Evolutionary conservation across 1,140 invertebrate species (phyloP).

Genomic region (Pseudomyrmex sp.): DNA sequence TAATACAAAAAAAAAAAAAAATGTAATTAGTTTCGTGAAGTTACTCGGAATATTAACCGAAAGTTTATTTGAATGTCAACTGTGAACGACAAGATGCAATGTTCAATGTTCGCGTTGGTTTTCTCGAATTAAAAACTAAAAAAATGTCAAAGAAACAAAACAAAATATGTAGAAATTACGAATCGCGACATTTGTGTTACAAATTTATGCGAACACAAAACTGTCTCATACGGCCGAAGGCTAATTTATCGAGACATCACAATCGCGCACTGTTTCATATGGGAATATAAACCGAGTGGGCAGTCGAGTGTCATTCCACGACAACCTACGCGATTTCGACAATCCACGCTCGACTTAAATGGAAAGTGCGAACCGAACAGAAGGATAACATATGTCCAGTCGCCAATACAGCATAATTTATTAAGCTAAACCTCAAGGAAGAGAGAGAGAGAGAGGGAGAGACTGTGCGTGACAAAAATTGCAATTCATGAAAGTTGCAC

Average conservation of each 20-base stretch:
- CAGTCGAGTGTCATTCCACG: conserved; percentile 72
- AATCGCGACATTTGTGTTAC: neutral
- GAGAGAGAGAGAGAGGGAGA: neutral
- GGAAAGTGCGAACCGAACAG: conserved; percentile 47
- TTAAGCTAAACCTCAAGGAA: neutral
- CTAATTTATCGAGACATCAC: conserved; percentile 14
- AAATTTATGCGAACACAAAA: conserved; percentile 26
- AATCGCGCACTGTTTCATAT: conserved; percentile 12
- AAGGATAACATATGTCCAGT: neutral
- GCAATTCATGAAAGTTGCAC: conserved; percentile 44
- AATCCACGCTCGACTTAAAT: conserved; percentile 48
- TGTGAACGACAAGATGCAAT: no score
- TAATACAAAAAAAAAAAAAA: no score
- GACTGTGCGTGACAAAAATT: conserved; percentile 51
- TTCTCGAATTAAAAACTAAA: no score
- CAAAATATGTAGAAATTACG: neutral
- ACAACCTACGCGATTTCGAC: conserved; percentile 70
- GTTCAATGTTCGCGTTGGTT: no score
- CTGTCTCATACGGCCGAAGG: neutral
- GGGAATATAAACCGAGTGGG: conserved; percentile 49
- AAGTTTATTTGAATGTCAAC: no score
- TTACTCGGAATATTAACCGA: no score
- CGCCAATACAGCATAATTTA: neutral
- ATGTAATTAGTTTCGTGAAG: no score
- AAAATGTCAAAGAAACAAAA: neutral